A percentile compares a stretch with the other conserved stretches of the same genome.
phyloP scores from a whole-genome alignment of 2,113 vertebrate genomes.

The Pluvialis apricaria region DNA sequence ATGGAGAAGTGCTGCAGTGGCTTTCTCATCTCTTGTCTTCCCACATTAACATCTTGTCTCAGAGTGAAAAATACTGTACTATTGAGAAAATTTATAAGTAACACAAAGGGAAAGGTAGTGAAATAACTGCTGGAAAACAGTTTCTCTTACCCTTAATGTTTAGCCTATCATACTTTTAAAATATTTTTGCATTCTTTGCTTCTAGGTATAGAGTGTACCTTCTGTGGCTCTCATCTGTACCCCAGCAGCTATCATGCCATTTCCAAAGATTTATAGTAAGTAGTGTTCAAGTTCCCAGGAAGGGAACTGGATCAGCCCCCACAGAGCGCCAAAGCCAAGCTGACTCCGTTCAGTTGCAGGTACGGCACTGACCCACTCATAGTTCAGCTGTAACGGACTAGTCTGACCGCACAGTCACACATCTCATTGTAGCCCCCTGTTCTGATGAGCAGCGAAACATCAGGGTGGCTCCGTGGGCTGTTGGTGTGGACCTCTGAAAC shows the following conservation, averaged over 20 bases:
- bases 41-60: not conserved
- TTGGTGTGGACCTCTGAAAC: not conserved
- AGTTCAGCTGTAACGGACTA: not conserved
- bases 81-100: not conserved
- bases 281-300: not conserved
- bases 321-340: not conserved
- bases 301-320: not conserved
- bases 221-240: not conserved
- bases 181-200: not conserved
- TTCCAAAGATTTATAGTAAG: not conserved
- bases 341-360: rapidly evolving
- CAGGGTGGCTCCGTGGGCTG: not conserved
- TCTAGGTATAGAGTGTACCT: not conserved
- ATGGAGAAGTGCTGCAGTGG: not conserved
- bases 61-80: not conserved
- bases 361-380: rapidly evolving
- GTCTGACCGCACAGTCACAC: not conserved
- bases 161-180: not conserved
- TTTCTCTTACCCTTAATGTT: not conserved
- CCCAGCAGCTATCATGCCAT: not conserved
- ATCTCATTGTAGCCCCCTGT: not conserved
- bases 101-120: not conserved
- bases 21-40: not conserved
- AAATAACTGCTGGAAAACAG: not conserved
- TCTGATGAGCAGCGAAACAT: not conserved